Evolutionary conservation across 2,797 vertebrate species (phyloP).

Genomic region (Cryptoblepharus egeriae): DNA sequence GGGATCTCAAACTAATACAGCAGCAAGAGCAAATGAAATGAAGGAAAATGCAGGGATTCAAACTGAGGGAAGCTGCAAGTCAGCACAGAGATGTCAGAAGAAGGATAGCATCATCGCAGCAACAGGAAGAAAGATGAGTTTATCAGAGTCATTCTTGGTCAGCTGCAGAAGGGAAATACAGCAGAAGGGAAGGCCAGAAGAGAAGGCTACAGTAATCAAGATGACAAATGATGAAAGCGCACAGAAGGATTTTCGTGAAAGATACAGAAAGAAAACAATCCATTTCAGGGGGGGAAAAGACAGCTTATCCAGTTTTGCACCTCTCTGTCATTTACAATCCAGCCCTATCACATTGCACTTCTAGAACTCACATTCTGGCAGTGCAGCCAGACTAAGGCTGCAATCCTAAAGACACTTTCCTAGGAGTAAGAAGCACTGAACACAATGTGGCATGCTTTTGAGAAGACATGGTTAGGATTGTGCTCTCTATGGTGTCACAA

Average conservation of each 20-base stretch:
- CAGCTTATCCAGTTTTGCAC: background rate
- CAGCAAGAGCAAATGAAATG: background rate
- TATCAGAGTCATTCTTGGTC: background rate
- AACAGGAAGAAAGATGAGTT: conserved; percentile 4
- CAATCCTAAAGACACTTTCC: no score
- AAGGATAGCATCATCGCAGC: background rate
- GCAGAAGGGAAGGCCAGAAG: background rate
- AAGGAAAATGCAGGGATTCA: background rate
- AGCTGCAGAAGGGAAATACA: background rate
- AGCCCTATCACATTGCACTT: no score
- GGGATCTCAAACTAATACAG: no score
- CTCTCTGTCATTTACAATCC: background rate
- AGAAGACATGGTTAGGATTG: no score
- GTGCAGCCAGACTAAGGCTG: no score
- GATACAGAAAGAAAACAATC: background rate
- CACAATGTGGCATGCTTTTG: no score
- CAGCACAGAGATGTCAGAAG: background rate
- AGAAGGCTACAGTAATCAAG: conserved; percentile 7
- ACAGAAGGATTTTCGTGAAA: background rate
- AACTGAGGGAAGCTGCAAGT: background rate
- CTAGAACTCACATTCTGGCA: no score
- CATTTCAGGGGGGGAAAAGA: background rate
- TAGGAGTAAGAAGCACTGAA: no score
- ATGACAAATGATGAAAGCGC: background rate
- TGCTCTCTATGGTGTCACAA: no score